A percentile compares a stretch with the other conserved stretches of the same genome.
These are phyloP conservation scores for Manduca sexta DNA, from an alignment of 1,140 invertebrate species.

Conservation along the genomic window DNA sequence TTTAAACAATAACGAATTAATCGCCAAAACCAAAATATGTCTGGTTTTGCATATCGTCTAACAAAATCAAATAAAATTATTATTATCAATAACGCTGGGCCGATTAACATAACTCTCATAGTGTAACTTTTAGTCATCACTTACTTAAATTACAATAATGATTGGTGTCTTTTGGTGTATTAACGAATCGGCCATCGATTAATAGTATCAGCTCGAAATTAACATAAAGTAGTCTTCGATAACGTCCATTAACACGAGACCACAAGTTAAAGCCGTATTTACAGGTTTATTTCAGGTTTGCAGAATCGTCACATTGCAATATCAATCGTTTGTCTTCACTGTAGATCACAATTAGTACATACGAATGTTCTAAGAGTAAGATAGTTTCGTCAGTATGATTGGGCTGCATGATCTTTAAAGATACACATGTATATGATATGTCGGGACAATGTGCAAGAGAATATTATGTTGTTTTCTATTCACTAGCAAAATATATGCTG, in stretches of 20 bases:
- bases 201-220: conserved; percentile 58
- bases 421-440: conserved; percentile 20
- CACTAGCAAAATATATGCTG: conserved; percentile 43
- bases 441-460: background rate
- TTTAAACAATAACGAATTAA: conserved; percentile 14
- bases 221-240: conserved; percentile 58
- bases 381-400: conserved; percentile 9
- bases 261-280: conserved; percentile 57
- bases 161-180: conserved; percentile 64
- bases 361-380: too few species aligned
- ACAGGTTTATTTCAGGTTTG: conserved; percentile 51
- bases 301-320: conserved; percentile 38
- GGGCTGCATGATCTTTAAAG: conserved; percentile 19
- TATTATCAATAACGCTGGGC: conserved; percentile 44
- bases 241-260: conserved; percentile 67
- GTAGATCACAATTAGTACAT: too few species aligned
- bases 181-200: conserved; percentile 57
- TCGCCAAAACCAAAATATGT: conserved; percentile 51
- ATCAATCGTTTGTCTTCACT: conserved; percentile 4
- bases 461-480: conserved; percentile 12
- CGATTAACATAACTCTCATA: conserved; percentile 47
- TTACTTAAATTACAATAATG: conserved; percentile 23
- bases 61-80: conserved; percentile 22
- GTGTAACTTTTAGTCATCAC: conserved; percentile 34
- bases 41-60: conserved; percentile 37